These are phyloP conservation scores for Apis dorsata DNA, from an alignment of 1,140 invertebrate genomes.

Conservation along the genomic window DNA sequence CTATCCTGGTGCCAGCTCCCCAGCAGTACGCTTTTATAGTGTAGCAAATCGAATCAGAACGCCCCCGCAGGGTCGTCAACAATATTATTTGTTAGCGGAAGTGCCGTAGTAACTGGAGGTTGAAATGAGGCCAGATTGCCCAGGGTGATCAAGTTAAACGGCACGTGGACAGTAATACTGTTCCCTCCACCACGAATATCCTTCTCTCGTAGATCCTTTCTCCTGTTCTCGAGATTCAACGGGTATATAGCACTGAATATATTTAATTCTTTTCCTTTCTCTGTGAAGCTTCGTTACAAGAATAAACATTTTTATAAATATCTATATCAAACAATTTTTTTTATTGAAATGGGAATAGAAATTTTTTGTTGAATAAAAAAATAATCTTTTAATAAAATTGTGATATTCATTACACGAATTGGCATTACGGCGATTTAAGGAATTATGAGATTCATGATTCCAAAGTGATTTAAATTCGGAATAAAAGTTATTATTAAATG, in stretches of 20 bases:
- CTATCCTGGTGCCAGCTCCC: conserved; percentile 15
- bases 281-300: no score
- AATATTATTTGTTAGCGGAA: conserved; percentile 80
- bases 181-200: conserved; percentile 44
- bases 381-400: no score
- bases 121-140: conserved; percentile 81
- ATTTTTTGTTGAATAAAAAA: no score
- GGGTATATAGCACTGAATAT: neutral
- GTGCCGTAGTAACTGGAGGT: conserved; percentile 78
- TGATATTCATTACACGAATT: no score
- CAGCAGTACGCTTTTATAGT: conserved; percentile 60
- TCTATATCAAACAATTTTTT: no score
- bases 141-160: conserved; percentile 80
- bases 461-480: no score
- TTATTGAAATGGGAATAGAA: no score
- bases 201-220: conserved; percentile 19
- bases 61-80: conserved; percentile 73
- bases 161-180: conserved; percentile 76
- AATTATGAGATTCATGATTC: no score
- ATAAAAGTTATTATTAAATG: no score
- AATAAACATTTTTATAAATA: neutral
- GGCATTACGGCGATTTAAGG: no score
- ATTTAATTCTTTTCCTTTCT: neutral
- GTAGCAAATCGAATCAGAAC: conserved; percentile 78
- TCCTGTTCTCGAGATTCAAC: conserved; percentile 29